Percentiles rank a stretch among this genome's conserved stretches.
Conservation (phyloP, 2,888 invertebrate genomes). For the Herminia tarsipennalis region DNA sequence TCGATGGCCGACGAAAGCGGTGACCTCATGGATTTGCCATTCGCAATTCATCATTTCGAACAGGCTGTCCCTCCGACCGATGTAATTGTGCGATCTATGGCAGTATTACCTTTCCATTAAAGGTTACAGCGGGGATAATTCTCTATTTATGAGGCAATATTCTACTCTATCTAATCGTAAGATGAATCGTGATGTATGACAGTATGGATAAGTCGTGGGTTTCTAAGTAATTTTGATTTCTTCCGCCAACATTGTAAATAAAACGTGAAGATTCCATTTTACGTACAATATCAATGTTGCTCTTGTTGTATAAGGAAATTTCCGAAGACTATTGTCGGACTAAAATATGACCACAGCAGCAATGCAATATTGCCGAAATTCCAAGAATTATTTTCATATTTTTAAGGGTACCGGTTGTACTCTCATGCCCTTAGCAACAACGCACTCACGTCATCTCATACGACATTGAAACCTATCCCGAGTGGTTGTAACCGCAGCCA, state of each 20-base stretch:
- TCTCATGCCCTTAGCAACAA: conserved; percentile 68
- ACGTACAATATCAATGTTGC: not conserved
- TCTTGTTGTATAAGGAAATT: too few species aligned
- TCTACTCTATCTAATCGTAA: conserved; percentile 16
- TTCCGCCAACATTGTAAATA: conserved; percentile 30
- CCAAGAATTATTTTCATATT: too few species aligned
- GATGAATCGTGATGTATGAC: conserved; percentile 28
- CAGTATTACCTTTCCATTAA: conserved; percentile 43
- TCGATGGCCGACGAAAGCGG: conserved; percentile 80
- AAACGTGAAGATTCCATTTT: conserved; percentile 21
- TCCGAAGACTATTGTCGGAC: too few species aligned
- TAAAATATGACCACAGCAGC: too few species aligned
- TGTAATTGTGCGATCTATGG: conserved; percentile 46
- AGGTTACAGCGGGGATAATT: conserved; percentile 23
- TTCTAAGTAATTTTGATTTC: conserved; percentile 5
- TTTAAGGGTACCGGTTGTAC: conserved; percentile 29
- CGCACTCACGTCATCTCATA: conserved; percentile 58
- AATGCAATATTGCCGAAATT: too few species aligned
- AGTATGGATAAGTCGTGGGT: conserved; percentile 18
- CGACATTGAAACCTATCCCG: conserved; percentile 78
- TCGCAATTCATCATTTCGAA: conserved; percentile 79
- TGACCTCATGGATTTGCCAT: conserved; percentile 77
- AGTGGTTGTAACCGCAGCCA: conserved; percentile 79
- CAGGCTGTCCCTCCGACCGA: conserved; percentile 58
- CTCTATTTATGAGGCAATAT: conserved; percentile 11